Conservation (phyloP, 2,888 invertebrate genomes). For the Stenodera caucasica region DNA sequence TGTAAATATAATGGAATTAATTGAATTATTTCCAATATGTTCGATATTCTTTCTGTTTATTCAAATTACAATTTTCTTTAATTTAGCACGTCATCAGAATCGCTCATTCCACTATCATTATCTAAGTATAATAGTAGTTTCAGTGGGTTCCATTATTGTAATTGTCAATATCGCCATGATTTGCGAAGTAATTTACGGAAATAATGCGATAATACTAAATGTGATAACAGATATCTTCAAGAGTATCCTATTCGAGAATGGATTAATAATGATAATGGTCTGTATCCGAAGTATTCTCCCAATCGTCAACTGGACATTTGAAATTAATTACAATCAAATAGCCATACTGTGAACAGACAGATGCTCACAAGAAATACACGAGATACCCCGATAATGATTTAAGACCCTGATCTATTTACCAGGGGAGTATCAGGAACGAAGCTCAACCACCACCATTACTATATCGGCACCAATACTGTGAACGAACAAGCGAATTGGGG, state of each 20-base stretch:
- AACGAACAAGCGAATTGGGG: neutral
- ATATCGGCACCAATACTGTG: neutral
- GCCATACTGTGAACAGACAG: constrained; percentile 1
- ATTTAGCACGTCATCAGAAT: neutral
- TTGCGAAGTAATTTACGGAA: constrained; percentile 29
- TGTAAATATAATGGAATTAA: neutral
- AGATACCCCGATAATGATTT: constrained; percentile 2
- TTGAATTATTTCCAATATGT: neutral
- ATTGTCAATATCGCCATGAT: constrained; percentile 4
- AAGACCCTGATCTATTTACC: constrained; percentile 7
- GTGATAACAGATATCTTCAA: constrained; percentile 23
- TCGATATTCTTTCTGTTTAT: too few relatives aligned
- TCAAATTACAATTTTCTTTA: neutral
- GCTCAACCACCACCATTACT: neutral
- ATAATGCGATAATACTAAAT: constrained; percentile 35
- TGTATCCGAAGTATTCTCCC: neutral
- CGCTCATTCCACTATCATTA: neutral
- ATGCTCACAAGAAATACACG: constrained; percentile 5
- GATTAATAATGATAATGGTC: neutral
- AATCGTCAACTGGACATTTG: constrained; percentile 1
- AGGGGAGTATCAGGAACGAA: neutral
- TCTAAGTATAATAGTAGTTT: too few relatives aligned
- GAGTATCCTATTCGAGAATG: too few relatives aligned
- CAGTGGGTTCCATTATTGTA: neutral
- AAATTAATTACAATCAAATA: constrained; percentile 7